A percentile compares a stretch with the other conserved stretches of the same genome.
Evolutionary conservation across 2,888 invertebrate species (phyloP).

Genomic region (Aspidiotus rigidus): DNA sequence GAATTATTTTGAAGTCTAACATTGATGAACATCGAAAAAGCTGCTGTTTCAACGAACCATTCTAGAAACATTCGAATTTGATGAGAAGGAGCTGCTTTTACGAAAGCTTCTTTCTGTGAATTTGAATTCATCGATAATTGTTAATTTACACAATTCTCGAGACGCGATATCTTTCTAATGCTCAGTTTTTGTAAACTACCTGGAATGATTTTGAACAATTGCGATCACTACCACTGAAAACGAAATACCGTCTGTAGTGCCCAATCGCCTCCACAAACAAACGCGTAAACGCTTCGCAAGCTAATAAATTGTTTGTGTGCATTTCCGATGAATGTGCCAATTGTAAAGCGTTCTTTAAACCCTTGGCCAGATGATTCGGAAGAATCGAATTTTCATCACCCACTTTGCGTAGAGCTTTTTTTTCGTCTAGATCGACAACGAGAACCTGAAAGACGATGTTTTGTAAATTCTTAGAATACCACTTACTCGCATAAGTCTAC

Average conservation of each 20-base stretch:
- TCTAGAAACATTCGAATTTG: conserved; percentile 65
- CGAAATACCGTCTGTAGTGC: conserved; percentile 55
- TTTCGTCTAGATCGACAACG: conserved; percentile 61
- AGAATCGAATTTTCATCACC: conserved; percentile 70
- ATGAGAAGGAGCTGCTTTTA: conserved; percentile 55
- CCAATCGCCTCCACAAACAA: conserved; percentile 69
- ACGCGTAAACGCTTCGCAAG: conserved; percentile 67
- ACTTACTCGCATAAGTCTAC: not conserved
- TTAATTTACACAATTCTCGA: too few species aligned
- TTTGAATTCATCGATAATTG: not conserved
- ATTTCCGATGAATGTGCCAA: conserved; percentile 43
- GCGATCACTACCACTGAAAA: conserved; percentile 36
- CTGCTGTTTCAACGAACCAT: conserved; percentile 80
- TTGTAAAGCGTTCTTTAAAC: conserved; percentile 53
- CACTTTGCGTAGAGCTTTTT: conserved; percentile 54
- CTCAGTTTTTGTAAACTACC: not conserved
- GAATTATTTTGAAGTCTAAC: conserved; percentile 42
- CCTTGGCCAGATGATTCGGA: conserved; percentile 59
- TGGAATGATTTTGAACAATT: conserved; percentile 14
- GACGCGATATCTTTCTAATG: not conserved
- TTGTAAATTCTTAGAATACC: not conserved
- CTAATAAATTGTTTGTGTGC: conserved; percentile 54
- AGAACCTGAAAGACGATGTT: conserved; percentile 51
- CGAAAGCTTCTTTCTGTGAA: conserved; percentile 60
- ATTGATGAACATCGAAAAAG: conserved; percentile 68